These are phyloP conservation scores for Gymnocheta viridis DNA, from an alignment of 2,888 invertebrate species.

Conservation along the genomic window DNA sequence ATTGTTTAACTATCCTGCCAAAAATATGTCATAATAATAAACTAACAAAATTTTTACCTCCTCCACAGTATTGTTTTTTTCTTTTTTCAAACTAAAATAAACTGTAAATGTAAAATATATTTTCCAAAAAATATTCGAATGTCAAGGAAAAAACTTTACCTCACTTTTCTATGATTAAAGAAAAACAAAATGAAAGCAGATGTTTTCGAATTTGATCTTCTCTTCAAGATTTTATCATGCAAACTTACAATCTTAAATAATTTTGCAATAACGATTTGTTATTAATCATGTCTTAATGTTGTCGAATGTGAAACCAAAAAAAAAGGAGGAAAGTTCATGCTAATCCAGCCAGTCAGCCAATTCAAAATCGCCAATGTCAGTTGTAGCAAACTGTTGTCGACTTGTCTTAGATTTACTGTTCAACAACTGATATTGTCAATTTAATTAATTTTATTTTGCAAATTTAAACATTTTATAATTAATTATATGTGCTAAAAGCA, in stretches of 20 bases:
- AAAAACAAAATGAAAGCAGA: background rate
- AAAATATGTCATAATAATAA: too few species aligned
- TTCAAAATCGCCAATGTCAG: slow-evolving; percentile 7
- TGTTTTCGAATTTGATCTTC: background rate
- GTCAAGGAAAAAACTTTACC: too few species aligned
- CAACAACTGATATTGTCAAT: slow-evolving; percentile 65
- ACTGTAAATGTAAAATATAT: too few species aligned
- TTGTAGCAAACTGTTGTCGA: slow-evolving; percentile 11
- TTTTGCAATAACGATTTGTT: background rate
- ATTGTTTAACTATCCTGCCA: too few species aligned
- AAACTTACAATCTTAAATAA: background rate
- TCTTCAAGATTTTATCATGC: background rate
- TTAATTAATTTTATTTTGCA: slow-evolving; percentile 59
- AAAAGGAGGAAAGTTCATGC: background rate
- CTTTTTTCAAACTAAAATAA: too few species aligned
- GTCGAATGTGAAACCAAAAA: background rate
- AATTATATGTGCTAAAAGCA: slow-evolving; percentile 44
- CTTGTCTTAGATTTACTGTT: slow-evolving; percentile 45
- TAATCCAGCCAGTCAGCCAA: slow-evolving; percentile 8
- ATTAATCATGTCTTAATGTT: background rate
- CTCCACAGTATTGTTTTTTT: too few species aligned
- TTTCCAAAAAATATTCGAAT: too few species aligned
- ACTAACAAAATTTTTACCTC: too few species aligned
- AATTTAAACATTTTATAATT: slow-evolving; percentile 63
- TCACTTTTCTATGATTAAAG: too few species aligned